Evolutionary conservation across 1,140 invertebrate genomes (phyloP), one percentile per base, ranked within the genome.

Genomic region (Drosophila cardini): DNA sequence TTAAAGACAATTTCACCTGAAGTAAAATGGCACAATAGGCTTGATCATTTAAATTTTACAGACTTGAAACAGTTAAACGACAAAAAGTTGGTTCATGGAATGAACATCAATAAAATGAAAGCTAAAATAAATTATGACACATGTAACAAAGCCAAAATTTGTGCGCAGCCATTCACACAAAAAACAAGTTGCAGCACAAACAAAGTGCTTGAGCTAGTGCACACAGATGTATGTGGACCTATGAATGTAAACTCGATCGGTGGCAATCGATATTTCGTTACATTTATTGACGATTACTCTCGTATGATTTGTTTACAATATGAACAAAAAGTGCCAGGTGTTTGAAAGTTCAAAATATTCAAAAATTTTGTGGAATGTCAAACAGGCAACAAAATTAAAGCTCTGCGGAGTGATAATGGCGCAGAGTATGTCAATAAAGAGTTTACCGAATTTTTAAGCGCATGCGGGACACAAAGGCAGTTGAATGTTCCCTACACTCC

Each of bases 401-500:
- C 26, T 0, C 5, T 45, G 15, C 21, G 57, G 10, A 60, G 57
- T 11, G 57, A 60, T 30, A 60, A 60, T n/a, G 40, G 57, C n/a
- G 46, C 18, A 10, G 57, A 60, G 15, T 42, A n/a, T 42, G 40
- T 42, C 15, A 42, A 60, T 7, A 60, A 11, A 2, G 9, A 60
- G 36, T 60, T 60, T 26, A 26, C 21, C 4, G 21, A 36, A 6
- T 36, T 36, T 36, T 36, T 36, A 7, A 26, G 4, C 21, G 4
- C 3, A 26, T 26, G 21, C 21, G 21, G 21, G 3, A 26, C 4
- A 2, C 21, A 26, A 26, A 36, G 21, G 43, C 16, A 45, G 13
- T 18, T 45, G 43, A 60, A 42, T 2, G 57, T 60, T 43, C 57
- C 57, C 10, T 45, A 45, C 13, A 60, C 21, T 6, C 57, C 57